Base-by-base conservation (phyloP, 2,113 vertebrate species). In the Grallaria varia region DNA sequence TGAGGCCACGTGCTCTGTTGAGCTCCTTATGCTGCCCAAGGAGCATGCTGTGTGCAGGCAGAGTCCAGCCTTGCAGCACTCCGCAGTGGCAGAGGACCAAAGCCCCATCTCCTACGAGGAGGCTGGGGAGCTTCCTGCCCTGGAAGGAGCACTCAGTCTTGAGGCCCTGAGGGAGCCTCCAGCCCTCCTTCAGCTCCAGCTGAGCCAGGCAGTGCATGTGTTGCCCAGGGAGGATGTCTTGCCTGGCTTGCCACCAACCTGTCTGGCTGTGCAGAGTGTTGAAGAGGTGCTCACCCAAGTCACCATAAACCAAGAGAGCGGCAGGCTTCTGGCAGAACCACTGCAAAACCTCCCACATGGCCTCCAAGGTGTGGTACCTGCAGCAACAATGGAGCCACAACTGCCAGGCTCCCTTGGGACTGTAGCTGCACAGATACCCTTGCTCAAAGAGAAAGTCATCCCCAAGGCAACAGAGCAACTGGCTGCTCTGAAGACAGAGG, bases 151-250 rank as follows among this genome's bases (percentile, higher is more conserved):
- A 2, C 52, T 93, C 30, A 95, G 58, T 12, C 22, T 97, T 73
- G 94, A 97, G 67, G 86, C 97, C 10, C 17, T 25, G 37, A 97
- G 97, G 93, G 98, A 99, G 73, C 71, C 81, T 17, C 58, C 53
- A 21, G 64, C 94, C 22, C 52, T 56, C 24, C 91, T 98, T 84
- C 95, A 98, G 77, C 96, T 98, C n/a, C 98, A 98, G 50, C 94
- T 33, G 2, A 75, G 95, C 63, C 91, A 98, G 35, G 62, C 42
- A 31, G 79, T 93, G 31, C 39, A 93, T 2, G 53, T 97, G n/a
- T 94, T 99, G 63, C 84, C 95, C 23, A 99, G 98, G 79, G 99
- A 99, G 95, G 98, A 96, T 2, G 21, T 95, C 10, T 71, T 98
- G 47, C 23, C 79, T 98, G 56, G 63, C 53, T 30, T 40, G 96